Base-by-base conservation (phyloP, 1,140 invertebrate genomes). In the Trachymyrmex cornetzi region DNA sequence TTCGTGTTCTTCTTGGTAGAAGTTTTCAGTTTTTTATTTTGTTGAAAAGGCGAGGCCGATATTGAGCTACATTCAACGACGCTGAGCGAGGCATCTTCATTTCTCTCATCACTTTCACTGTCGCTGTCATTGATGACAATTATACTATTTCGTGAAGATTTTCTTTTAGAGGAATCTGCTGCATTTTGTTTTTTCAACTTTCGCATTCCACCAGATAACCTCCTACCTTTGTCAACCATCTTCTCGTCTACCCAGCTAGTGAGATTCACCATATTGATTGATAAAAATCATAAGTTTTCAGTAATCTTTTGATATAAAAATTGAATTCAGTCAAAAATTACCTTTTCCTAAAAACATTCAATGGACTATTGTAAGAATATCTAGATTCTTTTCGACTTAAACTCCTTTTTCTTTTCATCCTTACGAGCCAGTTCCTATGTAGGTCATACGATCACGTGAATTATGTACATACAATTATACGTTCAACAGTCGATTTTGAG, bases 81-180 rank as follows among this genome's bases (percentile, higher is more conserved):
- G 2, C 30, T 24, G 22, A 59, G 1, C 4, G 75, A 72, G 34
- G 16, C 0, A 3, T 24, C 7, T 48, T 57, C 9, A 11, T 22
- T 22, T 1, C 12, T 5, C 0, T 27, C n/a, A 12, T 6, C 34
- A 24, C 22, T 74, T 55, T 90, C 86, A 63, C 7, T 61, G 30
- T 90, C 86, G 57, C 7, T 61, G 44, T 91, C 91, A 19, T 71
- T 92, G 72, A 90, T 48, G 79, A 92, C 11, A 48, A 92, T 91
- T 67, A 90, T 2, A 12, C 82, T 91, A 27, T 90, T 80, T 22
- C 48, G 55, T 19, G 61, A 19, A 22, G 63, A 30, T 6, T 19
- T 2, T 66, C 0, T 72, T 5, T 9, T 69, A 24, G 50, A 38
- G 6, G 11, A 44, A 11, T 19, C 5, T 7, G 22, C 2, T 38